Base-by-base conservation (phyloP, 1,140 invertebrate species). In the Spodoptera litura region DNA sequence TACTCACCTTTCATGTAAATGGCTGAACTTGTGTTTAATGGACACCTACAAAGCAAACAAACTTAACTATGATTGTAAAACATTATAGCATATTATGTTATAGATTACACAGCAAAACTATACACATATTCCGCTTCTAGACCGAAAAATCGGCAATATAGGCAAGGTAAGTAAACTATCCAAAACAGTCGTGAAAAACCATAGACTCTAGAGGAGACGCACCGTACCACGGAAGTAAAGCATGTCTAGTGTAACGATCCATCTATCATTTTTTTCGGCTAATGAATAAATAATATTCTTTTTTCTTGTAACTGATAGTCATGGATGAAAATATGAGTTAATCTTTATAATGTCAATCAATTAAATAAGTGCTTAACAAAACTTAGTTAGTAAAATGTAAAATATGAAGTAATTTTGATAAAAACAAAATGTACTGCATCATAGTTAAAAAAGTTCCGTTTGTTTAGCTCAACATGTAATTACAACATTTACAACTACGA, bases 1-100 rank as follows among this genome's bases (percentile, higher is more conserved):
- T 92, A 93, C 92, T 93, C 89, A 91, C 93, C 93, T 93, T 93
- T 94, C 93, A 94, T 94, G 93, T 94, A 94, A 94, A 94, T 94
- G 91, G 93, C 92, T 93, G 93, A 92, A 89, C 91, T 84, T 83
- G 84, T 83, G 87, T 88, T 92, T 88, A 85, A 88, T 72, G 64
- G 78, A 79, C 82, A 86, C 78, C 84, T 85, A 83, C 78, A 58
- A 76, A 80, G 76, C 64, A 81, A 85, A 66, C 68, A 82, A 72
- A 85, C 70, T 88, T 88, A 91, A 86, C 81, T 87, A 79, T 87
- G 81, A 86, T 87, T 86, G 83, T 81, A 86, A 85, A 81, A 90
- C 91, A 93, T 93, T 87, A 86, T 91, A 88, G 77, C 85, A 89
- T 79, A 79, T 81, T 80, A 74, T 78, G 81, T 80, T 88, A 88